phyloP scores from a whole-genome alignment of 2,888 invertebrate genomes.

The Ormyrus nitidulus region DNA sequence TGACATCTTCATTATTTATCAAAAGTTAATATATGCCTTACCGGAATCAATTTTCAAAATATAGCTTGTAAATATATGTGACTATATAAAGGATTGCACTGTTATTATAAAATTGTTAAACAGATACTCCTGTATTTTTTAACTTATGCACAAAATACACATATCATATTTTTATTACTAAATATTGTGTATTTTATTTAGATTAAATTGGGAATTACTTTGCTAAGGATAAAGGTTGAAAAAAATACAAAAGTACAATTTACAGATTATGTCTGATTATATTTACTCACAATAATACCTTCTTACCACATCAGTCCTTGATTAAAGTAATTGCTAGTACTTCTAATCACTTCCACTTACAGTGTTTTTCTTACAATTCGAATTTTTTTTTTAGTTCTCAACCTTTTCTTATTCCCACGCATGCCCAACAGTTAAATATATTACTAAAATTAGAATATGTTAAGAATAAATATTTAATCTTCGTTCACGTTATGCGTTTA shows the following conservation, averaged over 20 bases:
- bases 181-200: conserved; percentile 2
- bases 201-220: conserved; percentile 9
- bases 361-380: conserved; percentile 36
- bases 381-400: conserved; percentile 31
- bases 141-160: too few relatives aligned
- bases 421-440: conserved; percentile 57
- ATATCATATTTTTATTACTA: background rate
- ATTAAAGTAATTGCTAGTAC: conserved; percentile 49
- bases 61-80: conserved; percentile 20
- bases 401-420: conserved; percentile 50
- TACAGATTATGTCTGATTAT: conserved; percentile 54
- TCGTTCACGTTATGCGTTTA: conserved; percentile 62
- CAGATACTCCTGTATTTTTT: too few relatives aligned
- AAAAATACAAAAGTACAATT: conserved; percentile 27
- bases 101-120: too few relatives aligned
- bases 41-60: background rate
- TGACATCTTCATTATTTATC: conserved; percentile 56
- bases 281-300: conserved; percentile 56
- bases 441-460: conserved; percentile 56
- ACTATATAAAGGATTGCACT: too few relatives aligned
- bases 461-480: conserved; percentile 67
- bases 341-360: conserved; percentile 48
- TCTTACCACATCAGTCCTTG: conserved; percentile 51
- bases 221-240: background rate
- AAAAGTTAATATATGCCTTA: conserved; percentile 10